A percentile compares a stretch with the other conserved stretches of the same genome.
phyloP scores from a whole-genome alignment of 2,888 invertebrate genomes.

The Stictocephala bisonia region DNA sequence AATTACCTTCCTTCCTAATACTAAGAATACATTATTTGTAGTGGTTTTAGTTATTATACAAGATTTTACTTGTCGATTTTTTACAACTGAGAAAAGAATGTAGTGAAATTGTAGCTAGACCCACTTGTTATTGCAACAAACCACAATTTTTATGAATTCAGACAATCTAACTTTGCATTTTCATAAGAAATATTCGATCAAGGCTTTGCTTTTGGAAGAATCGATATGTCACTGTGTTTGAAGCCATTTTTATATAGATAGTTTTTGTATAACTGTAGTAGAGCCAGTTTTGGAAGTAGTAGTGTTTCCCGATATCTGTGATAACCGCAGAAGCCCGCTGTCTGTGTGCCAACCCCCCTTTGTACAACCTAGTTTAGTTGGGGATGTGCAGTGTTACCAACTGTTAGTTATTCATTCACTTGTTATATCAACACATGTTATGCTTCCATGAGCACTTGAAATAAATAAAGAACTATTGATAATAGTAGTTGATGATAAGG shows the following conservation, averaged over 20 bases:
- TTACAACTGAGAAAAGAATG: too few relatives aligned
- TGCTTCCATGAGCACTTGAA: too few relatives aligned
- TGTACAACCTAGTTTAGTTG: background rate
- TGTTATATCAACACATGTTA: too few relatives aligned
- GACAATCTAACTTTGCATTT: slow-evolving; percentile 29
- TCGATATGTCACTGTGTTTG: slow-evolving; percentile 5
- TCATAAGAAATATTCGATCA: slow-evolving; percentile 5
- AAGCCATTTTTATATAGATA: slow-evolving; percentile 25
- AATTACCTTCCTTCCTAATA: too few relatives aligned
- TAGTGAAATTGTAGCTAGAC: too few relatives aligned
- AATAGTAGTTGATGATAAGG: too few relatives aligned
- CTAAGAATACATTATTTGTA: too few relatives aligned
- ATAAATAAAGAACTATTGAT: too few relatives aligned
- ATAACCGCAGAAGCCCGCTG: background rate
- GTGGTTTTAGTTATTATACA: too few relatives aligned
- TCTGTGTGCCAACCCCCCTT: background rate
- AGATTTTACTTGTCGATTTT: too few relatives aligned
- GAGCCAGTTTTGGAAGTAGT: slow-evolving; percentile 25
- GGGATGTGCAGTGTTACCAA: background rate
- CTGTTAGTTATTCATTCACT: background rate
- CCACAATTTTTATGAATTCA: slow-evolving; percentile 18
- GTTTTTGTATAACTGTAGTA: slow-evolving; percentile 21
- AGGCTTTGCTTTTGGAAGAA: slow-evolving; percentile 38
- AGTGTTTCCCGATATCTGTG: slow-evolving; percentile 13
- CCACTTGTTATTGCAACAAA: background rate